phyloP scores from a whole-genome alignment of 2,797 vertebrate genomes.

The Furcifer pardalis region DNA sequence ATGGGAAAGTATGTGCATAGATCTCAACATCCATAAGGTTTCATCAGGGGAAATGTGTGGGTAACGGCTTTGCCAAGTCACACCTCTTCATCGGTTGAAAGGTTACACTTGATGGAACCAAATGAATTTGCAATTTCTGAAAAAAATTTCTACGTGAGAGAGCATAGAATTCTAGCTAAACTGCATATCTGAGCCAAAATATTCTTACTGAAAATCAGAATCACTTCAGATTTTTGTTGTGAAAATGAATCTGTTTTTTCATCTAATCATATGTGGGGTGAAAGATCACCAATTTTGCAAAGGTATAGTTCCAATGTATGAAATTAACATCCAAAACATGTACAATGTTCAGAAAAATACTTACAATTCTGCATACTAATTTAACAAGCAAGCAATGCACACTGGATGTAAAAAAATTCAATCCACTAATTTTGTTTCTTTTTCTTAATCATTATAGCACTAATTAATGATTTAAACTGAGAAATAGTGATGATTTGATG shows the following conservation, averaged over 20 bases:
- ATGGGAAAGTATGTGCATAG: no score
- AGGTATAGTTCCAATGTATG: not conserved
- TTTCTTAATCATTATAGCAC: not conserved
- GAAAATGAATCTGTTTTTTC: conserved; percentile 3
- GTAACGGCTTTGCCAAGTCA: not conserved
- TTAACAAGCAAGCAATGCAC: not conserved
- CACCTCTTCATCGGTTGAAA: not conserved
- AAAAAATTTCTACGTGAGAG: no score
- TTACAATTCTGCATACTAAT: not conserved
- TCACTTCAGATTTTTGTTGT: not conserved
- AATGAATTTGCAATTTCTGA: no score
- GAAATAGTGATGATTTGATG: not conserved
- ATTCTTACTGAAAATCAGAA: not conserved
- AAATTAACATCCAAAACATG: not conserved
- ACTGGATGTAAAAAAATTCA: not conserved
- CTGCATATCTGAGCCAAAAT: not conserved
- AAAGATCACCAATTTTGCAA: not conserved
- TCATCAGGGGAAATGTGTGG: not conserved
- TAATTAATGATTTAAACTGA: not conserved
- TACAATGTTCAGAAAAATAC: not conserved
- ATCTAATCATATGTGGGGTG: conserved; percentile 4
- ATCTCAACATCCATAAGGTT: not conserved
- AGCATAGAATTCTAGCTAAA: not conserved
- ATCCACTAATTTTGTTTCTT: not conserved
- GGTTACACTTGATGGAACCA: no score